Base-by-base conservation (phyloP, 2,888 invertebrate genomes). In the Apotomis capreana region DNA sequence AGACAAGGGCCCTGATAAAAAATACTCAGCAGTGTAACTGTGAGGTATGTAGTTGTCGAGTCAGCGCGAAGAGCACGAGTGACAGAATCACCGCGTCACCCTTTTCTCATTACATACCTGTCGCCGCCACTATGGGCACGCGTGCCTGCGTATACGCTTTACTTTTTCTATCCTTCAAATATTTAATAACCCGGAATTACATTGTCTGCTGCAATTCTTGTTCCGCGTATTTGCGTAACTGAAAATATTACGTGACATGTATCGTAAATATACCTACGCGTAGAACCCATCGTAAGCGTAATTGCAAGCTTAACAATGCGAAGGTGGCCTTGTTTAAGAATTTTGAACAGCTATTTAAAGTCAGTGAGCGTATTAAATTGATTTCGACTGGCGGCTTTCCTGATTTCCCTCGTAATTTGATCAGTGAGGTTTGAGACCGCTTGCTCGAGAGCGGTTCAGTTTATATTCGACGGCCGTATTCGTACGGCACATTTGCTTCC, bases 401-500 rank as follows among this genome's bases (percentile, higher is more conserved):
- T 80, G 82, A 84, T 82, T 83, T 81, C 78, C 77, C 76, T 77
- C 76, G 81, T 83, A 83, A 87, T 87, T 86, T 85, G 85, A 86
- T 87, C 83, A 82, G 80, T 78, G 76, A 81, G 80, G 81, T 83
- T 84, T 79, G 76, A 78, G 79, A 80, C 79, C 80, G 83, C 79
- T 81, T 83, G 81, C 83, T 85, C 76, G 83, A 80, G 83, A 88
- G 85, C 83, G 86, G 86, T 87, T 88, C 86, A 84, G 88, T 89
- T 89, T 90, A 90, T 89, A 89, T 89, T 87, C 89, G 87, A 83
- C 83, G 88, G 84, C 84, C 85, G 85, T 87, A 83, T 87, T 83
- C 84, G 85, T 85, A 88, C 88, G 91, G 89, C 85, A 90, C 89
- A 90, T 91, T 92, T 92, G 87, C 88, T 90, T 89, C 87, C 90